Evolutionary conservation across 2,888 invertebrate genomes (phyloP), one percentile per base, ranked within the genome.

Genomic region (Craniophora ligustri): DNA sequence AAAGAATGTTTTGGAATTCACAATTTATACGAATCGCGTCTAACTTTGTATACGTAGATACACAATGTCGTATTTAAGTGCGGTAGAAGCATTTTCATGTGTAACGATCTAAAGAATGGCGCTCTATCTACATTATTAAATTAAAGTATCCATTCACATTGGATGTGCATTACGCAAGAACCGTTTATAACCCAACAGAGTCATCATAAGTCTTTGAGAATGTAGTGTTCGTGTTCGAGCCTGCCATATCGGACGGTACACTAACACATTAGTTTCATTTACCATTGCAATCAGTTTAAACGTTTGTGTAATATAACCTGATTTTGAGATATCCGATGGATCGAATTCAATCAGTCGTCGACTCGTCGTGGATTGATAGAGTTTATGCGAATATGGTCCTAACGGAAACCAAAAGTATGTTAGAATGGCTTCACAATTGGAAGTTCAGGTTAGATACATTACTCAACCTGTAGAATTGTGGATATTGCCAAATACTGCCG

Each of bases 241-340:
- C 72, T 75, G 72, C 75, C 74, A 64, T 74, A 70, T 72, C 54
- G 36, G 74, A 75, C 70, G 60, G 76, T 80, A 79, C 46, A 69
- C 64, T 62, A 75, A 76, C 68, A 64, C 76, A 82, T 82, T 76
- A 74, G 76, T 79, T 76, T 79, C 77, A 61, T 72, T 68, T 65
- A 72, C 58, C 30, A 47, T 34, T 13, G 42, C 51, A 31, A 50
- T 35, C 8, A n/a, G 42, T 34, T 44, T 44, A 55, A 40, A 47
- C 39, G 42, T 45, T 55, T 46, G 23, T 44, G 48, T 51, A 61
- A 62, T 44, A 47, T 15, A 45, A 49, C 18, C 10, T 18, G 35
- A 19, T 48, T 48, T 21, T 31, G 18, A 65, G 34, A 41, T 36
- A 49, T 49, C 44, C 16, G 15, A 38, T 35, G 42, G 23, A 40